These are phyloP conservation scores for Panopea generosa DNA, from an alignment of 2,888 invertebrate species.

Conservation along the genomic window DNA sequence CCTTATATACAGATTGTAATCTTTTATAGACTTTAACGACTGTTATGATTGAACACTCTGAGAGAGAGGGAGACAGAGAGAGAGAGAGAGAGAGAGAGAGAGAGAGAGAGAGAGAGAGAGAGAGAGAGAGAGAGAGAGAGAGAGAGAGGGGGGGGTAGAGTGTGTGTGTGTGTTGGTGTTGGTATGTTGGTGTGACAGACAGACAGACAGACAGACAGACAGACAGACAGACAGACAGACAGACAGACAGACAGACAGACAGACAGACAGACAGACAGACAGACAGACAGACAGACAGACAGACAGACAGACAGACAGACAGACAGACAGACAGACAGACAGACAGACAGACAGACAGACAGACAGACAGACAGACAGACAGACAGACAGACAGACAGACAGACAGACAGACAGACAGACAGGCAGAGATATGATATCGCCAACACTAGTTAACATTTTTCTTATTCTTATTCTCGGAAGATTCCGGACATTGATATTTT, in stretches of 20 bases:
- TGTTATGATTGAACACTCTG: neutral
- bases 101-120: conserved; percentile 8
- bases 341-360: conserved; percentile 16
- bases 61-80: too few species aligned
- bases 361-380: conserved; percentile 16
- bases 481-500: too few species aligned
- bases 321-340: conserved; percentile 16
- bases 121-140: conserved; percentile 9
- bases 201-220: too few species aligned
- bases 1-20: too few species aligned
- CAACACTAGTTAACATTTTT: too few species aligned
- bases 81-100: conserved; percentile 13
- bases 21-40: too few species aligned
- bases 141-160: neutral
- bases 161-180: too few species aligned
- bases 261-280: conserved; percentile 16
- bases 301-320: conserved; percentile 16
- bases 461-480: too few species aligned
- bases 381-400: conserved; percentile 16
- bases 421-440: too few species aligned
- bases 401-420: conserved; percentile 16
- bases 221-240: too few species aligned
- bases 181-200: too few species aligned
- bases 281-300: conserved; percentile 16
- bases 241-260: too few species aligned